Evolutionary conservation across 2,888 invertebrate species (phyloP).

Genomic region (Pantelozetes paolii): DNA sequence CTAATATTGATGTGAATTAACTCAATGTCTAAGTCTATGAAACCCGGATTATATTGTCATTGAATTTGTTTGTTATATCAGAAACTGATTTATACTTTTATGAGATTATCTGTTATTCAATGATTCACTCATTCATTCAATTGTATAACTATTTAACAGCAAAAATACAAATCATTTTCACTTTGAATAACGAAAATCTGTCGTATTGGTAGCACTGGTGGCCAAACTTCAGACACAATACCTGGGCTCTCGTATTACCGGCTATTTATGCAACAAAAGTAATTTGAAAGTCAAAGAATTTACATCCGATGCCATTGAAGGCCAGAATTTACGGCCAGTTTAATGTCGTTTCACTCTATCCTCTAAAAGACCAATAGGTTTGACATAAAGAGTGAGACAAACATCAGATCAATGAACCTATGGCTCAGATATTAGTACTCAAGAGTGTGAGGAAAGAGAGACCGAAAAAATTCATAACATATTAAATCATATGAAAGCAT

Average conservation of each 20-base stretch:
- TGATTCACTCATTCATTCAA: no score
- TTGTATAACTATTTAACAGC: not conserved
- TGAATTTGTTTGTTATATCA: no score
- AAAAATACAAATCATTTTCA: not conserved
- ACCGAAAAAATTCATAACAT: slow-evolving; percentile 21
- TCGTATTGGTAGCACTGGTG: not conserved
- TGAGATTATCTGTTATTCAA: no score
- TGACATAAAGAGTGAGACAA: not conserved
- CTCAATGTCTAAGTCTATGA: no score
- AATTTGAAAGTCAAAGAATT: slow-evolving; percentile 17
- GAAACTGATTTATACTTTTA: no score
- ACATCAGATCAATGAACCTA: slow-evolving; percentile 25
- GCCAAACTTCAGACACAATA: not conserved
- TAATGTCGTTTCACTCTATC: not conserved
- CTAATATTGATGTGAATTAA: no score
- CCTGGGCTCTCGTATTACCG: not conserved
- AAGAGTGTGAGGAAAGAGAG: not conserved
- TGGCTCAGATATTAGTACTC: slow-evolving; percentile 6
- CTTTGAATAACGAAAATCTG: not conserved
- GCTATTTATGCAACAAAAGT: slow-evolving; percentile 30
- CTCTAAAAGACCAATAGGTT: not conserved
- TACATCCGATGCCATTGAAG: slow-evolving; percentile 13
- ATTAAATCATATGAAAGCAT: not conserved
- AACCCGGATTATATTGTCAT: no score
- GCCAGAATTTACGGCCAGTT: not conserved